These are phyloP conservation scores for Cantharis flavilabris DNA, from an alignment of 2,888 invertebrate species.

Conservation along the genomic window DNA sequence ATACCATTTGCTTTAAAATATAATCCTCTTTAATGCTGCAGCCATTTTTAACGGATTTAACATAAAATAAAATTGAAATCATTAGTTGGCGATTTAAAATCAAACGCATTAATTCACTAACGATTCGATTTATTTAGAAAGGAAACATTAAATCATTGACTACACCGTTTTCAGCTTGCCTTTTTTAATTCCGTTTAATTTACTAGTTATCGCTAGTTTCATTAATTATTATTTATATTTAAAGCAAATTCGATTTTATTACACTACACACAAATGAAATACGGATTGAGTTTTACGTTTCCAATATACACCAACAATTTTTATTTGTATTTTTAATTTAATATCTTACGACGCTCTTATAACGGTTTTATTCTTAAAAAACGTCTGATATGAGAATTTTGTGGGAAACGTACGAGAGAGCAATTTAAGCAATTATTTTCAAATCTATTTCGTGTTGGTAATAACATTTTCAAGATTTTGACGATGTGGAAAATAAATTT, in stretches of 20 bases:
- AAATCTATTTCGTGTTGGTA: not conserved
- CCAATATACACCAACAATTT: not conserved
- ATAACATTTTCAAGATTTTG: not conserved
- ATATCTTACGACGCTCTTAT: not conserved
- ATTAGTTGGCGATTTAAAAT: not conserved
- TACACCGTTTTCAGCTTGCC: not conserved
- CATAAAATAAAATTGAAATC: not conserved
- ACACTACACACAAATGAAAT: not conserved
- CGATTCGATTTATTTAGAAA: not conserved
- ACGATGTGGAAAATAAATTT: not conserved
- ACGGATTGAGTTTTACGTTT: not conserved
- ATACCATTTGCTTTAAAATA: conserved; percentile 4
- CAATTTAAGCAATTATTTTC: not conserved
- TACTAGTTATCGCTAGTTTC: not conserved
- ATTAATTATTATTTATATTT: not conserved
- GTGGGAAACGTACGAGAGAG: not conserved
- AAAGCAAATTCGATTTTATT: not conserved
- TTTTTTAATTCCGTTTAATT: not conserved
- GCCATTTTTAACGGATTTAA: not conserved
- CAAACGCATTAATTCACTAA: not conserved
- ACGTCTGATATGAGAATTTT: not conserved
- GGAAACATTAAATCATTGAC: not conserved
- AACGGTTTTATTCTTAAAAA: not conserved
- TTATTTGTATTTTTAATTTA: not conserved
- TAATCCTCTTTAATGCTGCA: not conserved